Evolutionary conservation across 2,797 vertebrate genomes (phyloP).

Genomic region (Rhinophrynus dorsalis): DNA sequence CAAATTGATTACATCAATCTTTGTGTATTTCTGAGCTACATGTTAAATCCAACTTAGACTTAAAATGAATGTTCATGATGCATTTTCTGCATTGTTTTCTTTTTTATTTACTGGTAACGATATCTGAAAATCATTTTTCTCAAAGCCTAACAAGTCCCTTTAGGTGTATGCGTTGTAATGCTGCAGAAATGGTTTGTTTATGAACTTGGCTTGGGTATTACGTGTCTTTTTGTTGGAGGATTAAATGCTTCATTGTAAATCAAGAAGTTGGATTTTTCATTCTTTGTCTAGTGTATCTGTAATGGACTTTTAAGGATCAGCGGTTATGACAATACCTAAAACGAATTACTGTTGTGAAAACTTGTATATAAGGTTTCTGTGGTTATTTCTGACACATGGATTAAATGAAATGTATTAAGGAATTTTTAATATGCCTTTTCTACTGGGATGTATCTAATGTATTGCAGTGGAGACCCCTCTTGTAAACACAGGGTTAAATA

Average conservation of each 20-base stretch:
- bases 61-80: neutral
- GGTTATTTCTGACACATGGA: neutral
- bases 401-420: neutral
- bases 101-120: neutral
- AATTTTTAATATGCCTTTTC: neutral
- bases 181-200: conserved; percentile 35
- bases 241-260: conserved; percentile 36
- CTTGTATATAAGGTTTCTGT: neutral
- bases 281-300: neutral
- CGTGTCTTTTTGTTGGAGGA: conserved; percentile 22
- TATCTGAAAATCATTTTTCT: conserved; percentile 11
- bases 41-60: neutral
- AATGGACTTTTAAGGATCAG: neutral
- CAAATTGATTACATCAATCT: neutral
- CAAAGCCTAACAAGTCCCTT: conserved; percentile 26
- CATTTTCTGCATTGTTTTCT: conserved; percentile 1
- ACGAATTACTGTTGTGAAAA: neutral
- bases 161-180: conserved; percentile 21
- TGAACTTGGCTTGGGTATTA: conserved; percentile 30
- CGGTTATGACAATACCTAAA: neutral
- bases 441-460: neutral
- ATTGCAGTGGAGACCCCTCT: neutral
- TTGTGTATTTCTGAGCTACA: neutral
- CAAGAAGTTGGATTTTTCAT: neutral
- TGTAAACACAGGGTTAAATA: too few relatives aligned